Evolutionary conservation across 2,797 vertebrate species (phyloP).

Genomic region (Clarias pachynema): DNA sequence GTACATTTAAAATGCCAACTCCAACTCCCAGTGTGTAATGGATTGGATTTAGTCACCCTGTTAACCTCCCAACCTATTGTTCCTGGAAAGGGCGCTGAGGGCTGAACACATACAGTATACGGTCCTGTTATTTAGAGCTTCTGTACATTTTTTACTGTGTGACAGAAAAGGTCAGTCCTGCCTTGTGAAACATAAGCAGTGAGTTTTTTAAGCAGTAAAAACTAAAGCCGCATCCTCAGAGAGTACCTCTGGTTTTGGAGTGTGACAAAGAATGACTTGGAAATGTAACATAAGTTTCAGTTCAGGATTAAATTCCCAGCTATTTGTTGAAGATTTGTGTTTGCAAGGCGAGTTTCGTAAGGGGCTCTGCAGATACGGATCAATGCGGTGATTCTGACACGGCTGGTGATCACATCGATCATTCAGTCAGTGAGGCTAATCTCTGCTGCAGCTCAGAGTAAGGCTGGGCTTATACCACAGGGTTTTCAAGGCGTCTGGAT

Average conservation of each 20-base stretch:
- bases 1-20: slow-evolving; percentile 38
- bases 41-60: slow-evolving; percentile 17
- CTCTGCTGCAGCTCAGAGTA: slow-evolving; percentile 8
- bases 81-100: slow-evolving; percentile 11
- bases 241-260: background rate
- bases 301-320: background rate
- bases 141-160: background rate
- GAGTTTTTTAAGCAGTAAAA: slow-evolving; percentile 13
- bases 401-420: slow-evolving; percentile 25
- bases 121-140: background rate
- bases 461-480: background rate
- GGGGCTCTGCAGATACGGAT: slow-evolving; percentile 5
- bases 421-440: slow-evolving; percentile 31
- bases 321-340: background rate
- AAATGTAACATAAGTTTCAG: background rate
- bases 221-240: slow-evolving; percentile 5
- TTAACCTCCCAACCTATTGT: slow-evolving; percentile 22
- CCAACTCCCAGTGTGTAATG: slow-evolving; percentile 8
- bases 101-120: background rate
- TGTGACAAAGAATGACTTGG: background rate
- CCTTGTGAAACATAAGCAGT: slow-evolving; percentile 23
- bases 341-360: background rate
- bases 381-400: slow-evolving; percentile 14
- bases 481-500: background rate
- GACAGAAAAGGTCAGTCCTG: slow-evolving; percentile 30